phyloP scores from a whole-genome alignment of 2,113 vertebrate species.

The Lethenteron camtschaticum region DNA sequence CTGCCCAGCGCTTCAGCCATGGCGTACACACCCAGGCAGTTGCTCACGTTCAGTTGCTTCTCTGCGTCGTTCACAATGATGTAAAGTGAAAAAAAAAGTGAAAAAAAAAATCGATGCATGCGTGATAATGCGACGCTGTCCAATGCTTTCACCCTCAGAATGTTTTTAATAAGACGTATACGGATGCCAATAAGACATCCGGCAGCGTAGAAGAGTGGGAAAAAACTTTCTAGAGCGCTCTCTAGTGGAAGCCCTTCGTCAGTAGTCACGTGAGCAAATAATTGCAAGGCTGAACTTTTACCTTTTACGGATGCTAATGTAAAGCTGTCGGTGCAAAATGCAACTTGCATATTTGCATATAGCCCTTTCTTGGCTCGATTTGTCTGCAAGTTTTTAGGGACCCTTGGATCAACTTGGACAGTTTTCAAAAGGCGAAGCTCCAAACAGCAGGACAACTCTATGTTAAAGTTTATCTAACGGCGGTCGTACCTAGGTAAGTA shows the following conservation, averaged over 20 bases:
- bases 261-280: too few species aligned
- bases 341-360: background rate
- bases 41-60: conserved; percentile 85
- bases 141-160: background rate
- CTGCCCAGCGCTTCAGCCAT: conserved; percentile 97
- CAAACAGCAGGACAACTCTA: too few species aligned
- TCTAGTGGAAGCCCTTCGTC: background rate
- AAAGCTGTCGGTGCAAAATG: background rate
- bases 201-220: background rate
- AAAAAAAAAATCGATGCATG: conserved; percentile 10
- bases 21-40: conserved; percentile 88
- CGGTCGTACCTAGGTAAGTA: conserved; percentile 68
- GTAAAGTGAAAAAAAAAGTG: conserved; percentile 12
- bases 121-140: conserved; percentile 1
- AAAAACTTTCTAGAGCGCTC: background rate
- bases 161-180: background rate
- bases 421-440: too few species aligned
- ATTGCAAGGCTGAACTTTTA: too few species aligned
- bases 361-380: background rate
- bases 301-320: background rate
- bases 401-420: too few species aligned
- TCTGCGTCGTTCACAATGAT: conserved; percentile 24
- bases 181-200: background rate
- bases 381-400: background rate
- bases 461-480: background rate